Evolutionary conservation across 2,797 vertebrate genomes (phyloP).

Genomic region (Artibeus lituratus): DNA sequence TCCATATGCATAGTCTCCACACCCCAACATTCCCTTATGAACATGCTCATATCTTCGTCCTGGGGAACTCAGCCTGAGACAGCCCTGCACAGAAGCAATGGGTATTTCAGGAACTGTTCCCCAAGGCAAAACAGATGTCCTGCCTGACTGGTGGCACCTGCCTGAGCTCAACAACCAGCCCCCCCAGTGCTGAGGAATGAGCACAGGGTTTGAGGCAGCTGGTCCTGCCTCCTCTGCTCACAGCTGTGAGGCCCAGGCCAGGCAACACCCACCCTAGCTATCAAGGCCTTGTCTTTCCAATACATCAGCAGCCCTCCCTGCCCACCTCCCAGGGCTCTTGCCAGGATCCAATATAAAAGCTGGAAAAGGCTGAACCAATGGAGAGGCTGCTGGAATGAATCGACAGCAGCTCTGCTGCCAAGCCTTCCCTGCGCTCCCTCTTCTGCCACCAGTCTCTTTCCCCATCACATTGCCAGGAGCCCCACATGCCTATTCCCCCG

Average conservation of each 20-base stretch:
- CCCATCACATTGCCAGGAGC: neutral
- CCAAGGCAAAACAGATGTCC: neutral
- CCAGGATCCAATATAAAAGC: neutral
- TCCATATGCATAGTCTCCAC: neutral
- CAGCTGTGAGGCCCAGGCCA: neutral
- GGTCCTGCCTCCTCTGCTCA: neutral
- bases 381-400: constrained; percentile 47
- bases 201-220: neutral
- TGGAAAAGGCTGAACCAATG: constrained; percentile 46
- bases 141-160: neutral
- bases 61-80: neutral
- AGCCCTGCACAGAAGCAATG: neutral
- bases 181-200: neutral
- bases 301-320: too few species aligned
- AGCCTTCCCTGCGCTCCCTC: neutral
- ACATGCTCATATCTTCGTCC: neutral
- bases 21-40: neutral
- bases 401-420: constrained; percentile 13
- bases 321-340: neutral
- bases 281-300: neutral
- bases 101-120: neutral
- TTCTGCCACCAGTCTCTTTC: neutral
- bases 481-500: neutral
- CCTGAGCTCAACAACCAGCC: neutral
- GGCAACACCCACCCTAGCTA: neutral